Base-by-base conservation (phyloP, 1,140 invertebrate species). In the Schmidtea mediterranea region DNA sequence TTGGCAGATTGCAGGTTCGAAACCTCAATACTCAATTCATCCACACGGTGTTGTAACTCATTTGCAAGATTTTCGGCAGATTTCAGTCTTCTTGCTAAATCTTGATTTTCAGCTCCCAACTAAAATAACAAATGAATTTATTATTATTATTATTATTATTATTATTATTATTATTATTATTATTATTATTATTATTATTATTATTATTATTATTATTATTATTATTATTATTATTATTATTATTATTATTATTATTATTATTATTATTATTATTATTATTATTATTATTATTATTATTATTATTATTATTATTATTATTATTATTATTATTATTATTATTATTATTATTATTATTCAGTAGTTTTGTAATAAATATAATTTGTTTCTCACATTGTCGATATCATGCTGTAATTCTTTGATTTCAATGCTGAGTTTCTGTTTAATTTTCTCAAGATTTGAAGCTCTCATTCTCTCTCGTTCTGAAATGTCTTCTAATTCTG, bases 1-100 rank as follows among this genome's bases (percentile, higher is more conserved):
- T 65, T 66, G 23, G 62, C 62, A 36, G 53, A 54, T 43, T 55
- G 53, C 16, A 61, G 55, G 32, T 38, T 51, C 39, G 50, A 51
- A 47, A 61, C 58, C 53, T 64, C 62, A 10, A 52, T 49, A 5
- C 46, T 38, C 23, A 64, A 55, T 21, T 66, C 64, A 26, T 62
- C 63, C 41, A 57, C 51, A 32, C 57, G 55, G 39, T 57, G 58
- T 51, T 56, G 55, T 19, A 65, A 56, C 22, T 55, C 56, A 21
- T 53, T 59, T 45, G 59, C 60, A 32, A 59, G 58, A 49, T 61
- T 60, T 56, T 66, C 64, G 48, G 62, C 53, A 48, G 58, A 55
- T 48, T 63, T 55, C 55, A 62, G 58, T 49, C 59, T 59, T 56
- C 62, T 62, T 23, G 43, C 36, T 13, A 54, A 40, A 8, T 54